Evolutionary conservation across 2,113 vertebrate genomes (phyloP).

Genomic region (Telmatochromis brichardi): DNA sequence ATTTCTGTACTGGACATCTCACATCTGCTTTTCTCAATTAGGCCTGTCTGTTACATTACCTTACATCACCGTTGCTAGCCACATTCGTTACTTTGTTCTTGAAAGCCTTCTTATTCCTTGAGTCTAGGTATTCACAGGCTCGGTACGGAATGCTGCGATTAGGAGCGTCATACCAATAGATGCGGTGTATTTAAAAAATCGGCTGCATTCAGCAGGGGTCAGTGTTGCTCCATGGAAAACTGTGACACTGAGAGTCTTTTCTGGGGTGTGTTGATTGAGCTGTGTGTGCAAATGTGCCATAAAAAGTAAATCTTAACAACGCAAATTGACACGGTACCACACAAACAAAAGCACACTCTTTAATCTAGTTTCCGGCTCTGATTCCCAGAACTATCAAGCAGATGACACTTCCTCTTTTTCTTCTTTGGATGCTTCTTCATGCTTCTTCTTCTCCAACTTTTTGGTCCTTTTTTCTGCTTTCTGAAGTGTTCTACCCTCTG

Average conservation of each 20-base stretch:
- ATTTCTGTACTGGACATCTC: neutral
- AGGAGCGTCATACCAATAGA: neutral
- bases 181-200: neutral
- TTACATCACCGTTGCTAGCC: neutral
- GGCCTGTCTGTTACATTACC: neutral
- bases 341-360: neutral
- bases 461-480: constrained; percentile 30
- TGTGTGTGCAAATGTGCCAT: neutral
- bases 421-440: neutral
- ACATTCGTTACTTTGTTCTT: neutral
- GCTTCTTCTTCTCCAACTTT: neutral
- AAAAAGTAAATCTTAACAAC: neutral
- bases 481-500: constrained; percentile 6
- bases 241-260: neutral
- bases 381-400: neutral
- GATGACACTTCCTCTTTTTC: neutral
- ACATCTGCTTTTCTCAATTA: neutral
- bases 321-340: neutral
- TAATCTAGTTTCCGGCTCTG: neutral
- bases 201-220: constrained; percentile 48
- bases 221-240: constrained; percentile 51
- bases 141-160: neutral
- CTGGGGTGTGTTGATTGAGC: neutral
- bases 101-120: neutral
- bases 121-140: neutral